Percentiles rank a stretch among this genome's conserved stretches.
These are phyloP conservation scores for Tuberolachnus salignus DNA, from an alignment of 2,888 invertebrate genomes.

Conservation along the genomic window DNA sequence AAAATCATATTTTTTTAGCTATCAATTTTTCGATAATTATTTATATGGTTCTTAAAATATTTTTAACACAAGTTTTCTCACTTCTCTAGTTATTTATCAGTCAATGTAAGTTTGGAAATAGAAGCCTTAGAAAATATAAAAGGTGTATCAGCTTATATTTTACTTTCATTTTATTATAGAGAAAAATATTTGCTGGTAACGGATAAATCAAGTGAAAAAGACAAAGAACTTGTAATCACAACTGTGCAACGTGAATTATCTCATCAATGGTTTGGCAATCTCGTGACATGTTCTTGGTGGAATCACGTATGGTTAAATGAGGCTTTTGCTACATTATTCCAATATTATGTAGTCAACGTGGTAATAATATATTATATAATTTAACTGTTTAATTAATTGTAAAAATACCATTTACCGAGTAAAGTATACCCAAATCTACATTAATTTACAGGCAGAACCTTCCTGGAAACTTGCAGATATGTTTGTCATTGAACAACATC, in stretches of 20 bases:
- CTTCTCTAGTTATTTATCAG: too few relatives aligned
- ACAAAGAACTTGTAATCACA: conserved; percentile 74
- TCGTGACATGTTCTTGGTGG: conserved; percentile 71
- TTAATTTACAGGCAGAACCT: conserved; percentile 57
- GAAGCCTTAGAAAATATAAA: too few relatives aligned
- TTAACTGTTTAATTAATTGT: too few relatives aligned
- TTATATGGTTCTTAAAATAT: too few relatives aligned
- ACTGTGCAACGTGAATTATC: conserved; percentile 91
- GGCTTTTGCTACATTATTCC: conserved; percentile 57
- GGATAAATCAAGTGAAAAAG: conserved; percentile 47
- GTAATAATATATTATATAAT: conserved; percentile 21
- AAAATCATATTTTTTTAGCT: too few relatives aligned
- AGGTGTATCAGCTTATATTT: too few relatives aligned
- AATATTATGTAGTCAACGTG: conserved; percentile 54
- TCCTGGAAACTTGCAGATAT: conserved; percentile 58
- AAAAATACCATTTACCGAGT: too few relatives aligned
- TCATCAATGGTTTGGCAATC: conserved; percentile 97
- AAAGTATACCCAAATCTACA: not conserved
- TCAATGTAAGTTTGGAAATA: too few relatives aligned
- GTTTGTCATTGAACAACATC: conserved; percentile 62
- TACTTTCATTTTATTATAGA: conserved; percentile 17
- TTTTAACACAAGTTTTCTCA: too few relatives aligned
- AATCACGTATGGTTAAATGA: conserved; percentile 57
- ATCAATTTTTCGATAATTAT: too few relatives aligned
- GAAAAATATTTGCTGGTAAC: conserved; percentile 51